These are phyloP conservation scores for Clytia hemisphaerica DNA, from an alignment of 30 jellyfish, hydroid and myxozoan genomes.

Conservation along the genomic window DNA sequence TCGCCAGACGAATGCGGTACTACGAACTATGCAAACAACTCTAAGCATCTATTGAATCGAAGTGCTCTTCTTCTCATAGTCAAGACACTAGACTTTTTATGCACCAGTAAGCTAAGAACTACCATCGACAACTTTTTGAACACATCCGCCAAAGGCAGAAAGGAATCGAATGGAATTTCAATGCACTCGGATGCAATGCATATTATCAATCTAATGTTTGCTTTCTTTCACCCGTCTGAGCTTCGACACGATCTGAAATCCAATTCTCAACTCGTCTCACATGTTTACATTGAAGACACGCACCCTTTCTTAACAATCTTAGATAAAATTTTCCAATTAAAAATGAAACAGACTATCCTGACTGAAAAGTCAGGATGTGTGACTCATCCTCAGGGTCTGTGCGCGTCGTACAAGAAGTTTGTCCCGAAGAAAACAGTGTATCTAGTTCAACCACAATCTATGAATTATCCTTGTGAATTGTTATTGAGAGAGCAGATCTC, in stretches of 20 bases:
- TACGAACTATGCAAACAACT: too few species aligned
- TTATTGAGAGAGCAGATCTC: neutral
- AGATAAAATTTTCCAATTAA: neutral
- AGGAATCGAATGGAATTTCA: too few species aligned
- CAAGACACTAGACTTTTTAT: too few species aligned
- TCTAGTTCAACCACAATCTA: neutral
- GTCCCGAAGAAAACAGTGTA: neutral
- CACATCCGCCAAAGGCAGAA: too few species aligned
- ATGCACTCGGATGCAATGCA: conserved; percentile 11
- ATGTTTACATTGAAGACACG: neutral
- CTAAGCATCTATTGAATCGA: too few species aligned
- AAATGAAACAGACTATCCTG: neutral
- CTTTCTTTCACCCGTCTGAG: conserved; percentile 14
- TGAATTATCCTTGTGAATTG: neutral
- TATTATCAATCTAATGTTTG: conserved; percentile 6
- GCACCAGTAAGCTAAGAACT: too few species aligned
- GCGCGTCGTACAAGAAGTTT: neutral
- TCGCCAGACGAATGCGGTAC: too few species aligned
- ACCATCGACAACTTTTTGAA: too few species aligned
- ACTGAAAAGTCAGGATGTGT: neutral
- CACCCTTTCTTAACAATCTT: neutral
- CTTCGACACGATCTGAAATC: neutral
- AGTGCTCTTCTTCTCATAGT: too few species aligned
- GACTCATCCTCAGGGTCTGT: too few species aligned
- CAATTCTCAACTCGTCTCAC: neutral